Conservation (phyloP, 2,888 invertebrate genomes). For the Cheilosia impressa region DNA sequence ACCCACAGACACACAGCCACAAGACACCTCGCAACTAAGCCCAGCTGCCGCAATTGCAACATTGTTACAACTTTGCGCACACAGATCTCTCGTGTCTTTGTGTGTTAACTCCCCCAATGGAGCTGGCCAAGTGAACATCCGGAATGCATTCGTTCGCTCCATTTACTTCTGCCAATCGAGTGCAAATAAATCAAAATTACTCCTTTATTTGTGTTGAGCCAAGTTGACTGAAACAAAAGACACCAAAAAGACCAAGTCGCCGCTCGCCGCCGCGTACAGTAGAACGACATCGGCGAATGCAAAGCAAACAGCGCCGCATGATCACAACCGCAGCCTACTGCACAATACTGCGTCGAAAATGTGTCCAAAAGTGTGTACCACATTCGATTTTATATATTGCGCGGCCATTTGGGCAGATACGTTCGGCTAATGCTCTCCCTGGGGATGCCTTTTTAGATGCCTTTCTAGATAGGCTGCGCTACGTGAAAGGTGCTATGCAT, state of each 20-base stretch:
- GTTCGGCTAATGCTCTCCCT: slow-evolving; percentile 53
- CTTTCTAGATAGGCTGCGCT: slow-evolving; percentile 14
- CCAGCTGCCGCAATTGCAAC: slow-evolving; percentile 35
- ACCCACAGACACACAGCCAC: slow-evolving; percentile 25
- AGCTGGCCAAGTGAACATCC: slow-evolving; percentile 41
- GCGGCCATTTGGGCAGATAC: slow-evolving; percentile 45
- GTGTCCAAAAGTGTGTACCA: slow-evolving; percentile 34
- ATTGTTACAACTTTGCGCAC: slow-evolving; percentile 2
- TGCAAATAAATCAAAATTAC: slow-evolving; percentile 53
- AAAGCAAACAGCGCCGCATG: slow-evolving; percentile 27
- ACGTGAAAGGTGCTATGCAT: slow-evolving; percentile 56
- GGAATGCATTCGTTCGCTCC: slow-evolving; percentile 41
- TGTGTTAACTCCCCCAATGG: slow-evolving; percentile 13
- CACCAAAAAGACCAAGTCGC: slow-evolving; percentile 3
- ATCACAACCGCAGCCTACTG: background rate
- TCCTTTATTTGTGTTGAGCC: slow-evolving; percentile 9
- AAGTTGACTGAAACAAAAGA: slow-evolving; percentile 10
- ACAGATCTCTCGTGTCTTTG: background rate
- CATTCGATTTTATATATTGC: background rate
- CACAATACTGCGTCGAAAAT: slow-evolving; percentile 31
- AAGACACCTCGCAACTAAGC: slow-evolving; percentile 23
- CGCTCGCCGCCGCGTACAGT: background rate
- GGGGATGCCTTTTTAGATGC: slow-evolving; percentile 57
- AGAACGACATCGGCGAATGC: slow-evolving; percentile 42
- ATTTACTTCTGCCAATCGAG: slow-evolving; percentile 46